Base-by-base conservation (phyloP, 2,797 vertebrate species). In the Pagetopsis macropterus region DNA sequence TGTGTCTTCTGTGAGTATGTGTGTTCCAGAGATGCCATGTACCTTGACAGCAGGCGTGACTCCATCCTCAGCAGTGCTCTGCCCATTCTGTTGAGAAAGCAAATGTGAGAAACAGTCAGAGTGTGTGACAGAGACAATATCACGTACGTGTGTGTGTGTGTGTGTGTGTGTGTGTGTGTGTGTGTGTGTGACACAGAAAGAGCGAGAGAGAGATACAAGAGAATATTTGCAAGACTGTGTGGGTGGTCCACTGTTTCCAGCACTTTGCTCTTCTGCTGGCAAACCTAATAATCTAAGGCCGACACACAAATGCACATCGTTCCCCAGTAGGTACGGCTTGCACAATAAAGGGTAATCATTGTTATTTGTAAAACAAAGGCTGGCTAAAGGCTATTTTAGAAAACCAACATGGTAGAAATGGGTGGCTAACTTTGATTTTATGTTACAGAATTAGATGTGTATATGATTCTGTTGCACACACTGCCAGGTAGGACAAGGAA, bases 11-110 rank as follows among this genome's bases (percentile, higher is more conserved):
- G 10, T 50, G 13, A 21, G 21, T 54, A 21, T 58, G 19, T 43
- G 45, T n/a, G 61, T 57, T 27, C 4, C 46, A 15, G 59, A 61
- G 63, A 74, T 37, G 63, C 6, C 31, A 54, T 73, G 40, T 91
- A 94, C 93, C 93, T 94, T 93, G 82, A 90, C 86, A 78, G 86
- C 83, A 71, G 84, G 77, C 14, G 92, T 83, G 84, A 94, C 93
- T 87, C 92, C 89, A 70, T 96, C 96, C 82, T 97, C 96, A 45
- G 93, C 44, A 15, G 92, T 93, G 84, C 93, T 92, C 86, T 97
- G 96, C 23, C 96, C 96, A 2, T 96, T 97, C 96, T 97, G 94
- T 87, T 91, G 94, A 90, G 91, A 89, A 84, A 94, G 77, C 87
- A 94, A 75, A 90, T 21, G 60, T 46, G 77, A 79, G 43, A 85